These are phyloP conservation scores for Auanema freiburgensis DNA, from an alignment of 2,888 invertebrate species.

Conservation along the genomic window DNA sequence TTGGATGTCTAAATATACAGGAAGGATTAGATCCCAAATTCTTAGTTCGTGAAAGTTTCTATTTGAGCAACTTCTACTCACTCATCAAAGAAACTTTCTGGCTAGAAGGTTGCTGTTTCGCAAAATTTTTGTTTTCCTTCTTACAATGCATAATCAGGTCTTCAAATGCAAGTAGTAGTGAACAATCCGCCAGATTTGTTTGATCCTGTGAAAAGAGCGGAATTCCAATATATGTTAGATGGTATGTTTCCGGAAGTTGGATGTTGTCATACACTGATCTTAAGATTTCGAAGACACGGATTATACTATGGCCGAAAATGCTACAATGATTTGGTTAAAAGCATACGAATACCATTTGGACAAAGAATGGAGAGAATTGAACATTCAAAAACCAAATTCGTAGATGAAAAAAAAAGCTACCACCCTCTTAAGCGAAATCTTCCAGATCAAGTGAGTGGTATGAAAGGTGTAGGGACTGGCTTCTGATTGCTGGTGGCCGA, in stretches of 20 bases:
- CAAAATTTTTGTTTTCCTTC: slow-evolving; percentile 1
- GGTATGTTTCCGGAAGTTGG: slow-evolving; percentile 13
- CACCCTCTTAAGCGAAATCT: not conserved
- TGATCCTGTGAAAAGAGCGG: slow-evolving; percentile 32
- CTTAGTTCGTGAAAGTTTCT: slow-evolving; percentile 55
- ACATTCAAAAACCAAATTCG: slow-evolving; percentile 45
- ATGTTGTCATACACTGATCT: not conserved
- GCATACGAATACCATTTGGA: slow-evolving; percentile 55
- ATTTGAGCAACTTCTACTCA: slow-evolving; percentile 57
- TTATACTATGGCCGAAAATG: slow-evolving; percentile 61
- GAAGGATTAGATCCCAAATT: slow-evolving; percentile 56
- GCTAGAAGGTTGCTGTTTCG: slow-evolving; percentile 50
- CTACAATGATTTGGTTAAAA: slow-evolving; percentile 62
- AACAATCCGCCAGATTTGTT: slow-evolving; percentile 60
- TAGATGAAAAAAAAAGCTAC: slow-evolving; percentile 2
- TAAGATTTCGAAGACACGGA: slow-evolving; percentile 49
- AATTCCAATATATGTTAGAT: slow-evolving; percentile 45
- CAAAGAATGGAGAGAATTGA: slow-evolving; percentile 39
- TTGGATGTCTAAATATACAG: slow-evolving; percentile 50
- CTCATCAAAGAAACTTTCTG: slow-evolving; percentile 63
- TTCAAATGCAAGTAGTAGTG: slow-evolving; percentile 63
- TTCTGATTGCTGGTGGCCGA: slow-evolving; percentile 59
- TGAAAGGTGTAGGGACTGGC: slow-evolving; percentile 56
- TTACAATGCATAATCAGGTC: slow-evolving; percentile 38
- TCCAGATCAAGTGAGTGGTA: slow-evolving; percentile 51